phyloP scores from a whole-genome alignment of 2,797 vertebrate species.

The Octomys mimax region DNA sequence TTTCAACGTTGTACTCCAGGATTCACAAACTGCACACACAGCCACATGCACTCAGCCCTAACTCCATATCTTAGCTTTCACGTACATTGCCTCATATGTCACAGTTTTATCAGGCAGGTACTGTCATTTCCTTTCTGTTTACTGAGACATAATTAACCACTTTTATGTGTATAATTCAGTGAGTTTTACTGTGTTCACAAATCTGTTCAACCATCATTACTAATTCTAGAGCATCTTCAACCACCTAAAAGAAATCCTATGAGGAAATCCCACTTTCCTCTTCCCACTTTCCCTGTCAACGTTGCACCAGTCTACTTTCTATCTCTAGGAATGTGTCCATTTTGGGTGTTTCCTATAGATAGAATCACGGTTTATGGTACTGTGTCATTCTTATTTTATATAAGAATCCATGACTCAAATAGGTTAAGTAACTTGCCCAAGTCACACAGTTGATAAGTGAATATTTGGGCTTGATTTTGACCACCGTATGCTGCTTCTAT shows the following conservation, averaged over 20 bases:
- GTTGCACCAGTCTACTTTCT: not conserved
- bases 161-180: not conserved
- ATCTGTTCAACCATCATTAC: not conserved
- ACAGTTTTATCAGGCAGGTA: not conserved
- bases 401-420: constrained; percentile 17
- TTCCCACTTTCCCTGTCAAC: not conserved
- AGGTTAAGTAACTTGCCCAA: constrained; percentile 13
- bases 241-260: not conserved
- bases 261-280: constrained; percentile 4
- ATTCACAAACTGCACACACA: not conserved
- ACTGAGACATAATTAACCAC: not conserved
- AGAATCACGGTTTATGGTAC: not conserved
- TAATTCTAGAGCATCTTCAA: constrained; percentile 37
- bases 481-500: not conserved
- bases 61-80: not conserved
- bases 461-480: constrained; percentile 10
- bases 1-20: not conserved
- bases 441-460: not conserved
- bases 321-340: not conserved
- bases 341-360: constrained; percentile 11
- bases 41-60: not conserved
- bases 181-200: constrained; percentile 26
- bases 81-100: constrained; percentile 1
- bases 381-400: constrained; percentile 36
- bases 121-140: not conserved